Evolutionary conservation across 2,888 invertebrate species (phyloP), one percentile per base, ranked within the genome.

Genomic region (Philonicus albiceps): DNA sequence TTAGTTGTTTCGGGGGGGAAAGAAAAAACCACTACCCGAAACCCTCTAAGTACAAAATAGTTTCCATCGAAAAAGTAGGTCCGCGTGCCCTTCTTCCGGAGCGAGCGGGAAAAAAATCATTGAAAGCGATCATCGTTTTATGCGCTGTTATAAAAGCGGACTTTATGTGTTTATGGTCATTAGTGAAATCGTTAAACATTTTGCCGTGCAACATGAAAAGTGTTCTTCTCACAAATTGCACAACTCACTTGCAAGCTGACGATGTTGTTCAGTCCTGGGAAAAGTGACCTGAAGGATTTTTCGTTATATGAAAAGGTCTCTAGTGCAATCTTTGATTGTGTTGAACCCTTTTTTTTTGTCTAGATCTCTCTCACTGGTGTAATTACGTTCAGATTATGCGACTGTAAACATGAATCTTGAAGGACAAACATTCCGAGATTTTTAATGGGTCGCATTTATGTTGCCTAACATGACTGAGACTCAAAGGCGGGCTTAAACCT

Each of bases 101-200:
- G 19, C 64, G 22, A 11, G 3, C 16, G 16, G 34, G 37, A 83
- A 64, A 83, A 64, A 83, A 64, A 1, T 37, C 37, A 30, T 64
- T 22, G 64, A 83, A 19, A 83, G 64, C 34, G 86, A 87, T 87
- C 83, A 83, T 55, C 78, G 34, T 87, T 84, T 87, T 87, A 84
- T 86, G 86, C 86, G 76, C 30, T 53, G 76, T 86, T 87, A 86
- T 87, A 86, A 87, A 78, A 87, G 78, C 49, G 49, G 43, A 43
- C 27, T 87, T 87, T 87, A 87, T 87, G 87, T 55, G 49, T 86
- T 86, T 87, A 87, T 87, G 87, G 80, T 78, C 85, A 85, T 87
- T 87, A 87, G 86, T 86, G 84, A 87, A 78, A 76, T 87, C 87
- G 85, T 87, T 64, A 87, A 87, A 86, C 53, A n/a, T 37, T 75